Conservation (phyloP, 2,113 vertebrate species). For the Gnathonemus echidnorhynchus region DNA sequence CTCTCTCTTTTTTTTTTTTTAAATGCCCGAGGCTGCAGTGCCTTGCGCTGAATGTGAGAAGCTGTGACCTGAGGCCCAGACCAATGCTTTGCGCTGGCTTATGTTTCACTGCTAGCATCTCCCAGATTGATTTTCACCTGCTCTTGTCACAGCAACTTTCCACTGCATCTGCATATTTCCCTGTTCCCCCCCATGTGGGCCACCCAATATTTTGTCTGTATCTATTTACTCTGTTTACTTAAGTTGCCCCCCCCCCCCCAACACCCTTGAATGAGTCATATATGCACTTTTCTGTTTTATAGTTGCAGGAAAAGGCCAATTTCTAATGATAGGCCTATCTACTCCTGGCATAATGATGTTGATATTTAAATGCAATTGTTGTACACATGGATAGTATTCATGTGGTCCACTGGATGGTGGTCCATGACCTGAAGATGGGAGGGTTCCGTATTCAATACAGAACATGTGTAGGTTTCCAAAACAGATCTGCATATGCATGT, state of each 20-base stretch:
- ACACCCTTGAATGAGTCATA: background rate
- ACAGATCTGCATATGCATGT: background rate
- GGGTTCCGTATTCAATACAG: background rate
- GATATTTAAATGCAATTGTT: background rate
- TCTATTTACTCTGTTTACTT: background rate
- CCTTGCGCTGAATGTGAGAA: constrained; percentile 14
- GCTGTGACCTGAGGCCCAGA: constrained; percentile 7
- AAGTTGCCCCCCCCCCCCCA: background rate
- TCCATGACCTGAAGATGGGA: background rate
- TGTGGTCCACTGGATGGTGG: background rate
- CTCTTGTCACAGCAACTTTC: constrained; percentile 9
- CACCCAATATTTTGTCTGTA: background rate
- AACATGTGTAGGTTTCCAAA: background rate
- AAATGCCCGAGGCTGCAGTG: background rate
- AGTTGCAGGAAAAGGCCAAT: background rate
- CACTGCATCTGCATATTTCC: constrained; percentile 22
- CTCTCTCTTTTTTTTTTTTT: background rate
- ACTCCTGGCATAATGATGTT: background rate
- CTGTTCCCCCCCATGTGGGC: background rate
- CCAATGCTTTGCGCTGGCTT: constrained; percentile 27
- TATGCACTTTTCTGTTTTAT: background rate
- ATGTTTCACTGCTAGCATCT: constrained; percentile 25
- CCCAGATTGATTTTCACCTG: constrained; percentile 32
- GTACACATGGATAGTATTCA: background rate
- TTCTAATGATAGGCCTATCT: background rate